Evolutionary conservation across 2,797 vertebrate genomes (phyloP), one percentile per base, ranked within the genome.

Genomic region (Sarcoramphus papa): DNA sequence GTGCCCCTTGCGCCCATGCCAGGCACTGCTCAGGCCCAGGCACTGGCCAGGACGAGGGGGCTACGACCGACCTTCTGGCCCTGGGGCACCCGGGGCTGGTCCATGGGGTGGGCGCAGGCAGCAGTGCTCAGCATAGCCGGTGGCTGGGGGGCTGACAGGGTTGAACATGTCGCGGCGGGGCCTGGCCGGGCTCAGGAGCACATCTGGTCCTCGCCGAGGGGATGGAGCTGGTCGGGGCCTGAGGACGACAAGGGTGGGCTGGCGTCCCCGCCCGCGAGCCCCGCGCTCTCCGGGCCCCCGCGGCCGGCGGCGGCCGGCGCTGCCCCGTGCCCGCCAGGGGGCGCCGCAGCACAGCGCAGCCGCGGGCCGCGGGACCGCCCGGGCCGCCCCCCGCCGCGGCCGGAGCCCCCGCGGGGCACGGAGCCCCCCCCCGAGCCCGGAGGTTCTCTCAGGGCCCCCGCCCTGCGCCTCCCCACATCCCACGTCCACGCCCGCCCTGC

Each of bases 51-150:
- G 30, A 33, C 1, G 2, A 15, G 54, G n/a, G 70, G 50, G 15
- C 31, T 48, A 17, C 2, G 3, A 94, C 93, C 28, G 4, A 94
- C 96, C 96, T 94, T 37, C 88, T 3, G 80, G 83, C 31, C 43
- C 93, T 3, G 74, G 37, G 37, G 98, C 98, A 93, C 98, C 97
- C 2, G 98, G 95, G 5, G 98, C 98, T 6, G 98, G 97, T 50
- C 97, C 98, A 63, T 98, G 98, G 28, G 98, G 98, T 0, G 99
- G 98, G 69, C 98, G 98, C 98, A 99, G 99, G 92, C 99, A 99
- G 91, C 99, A 98, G n/a, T 93, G 98, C 95, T 99, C 99, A 87
- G 98, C 98, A 95, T 98, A 99, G 96, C 97, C 98, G 93, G 98
- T 98, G 60, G 98, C 98, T 30, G 97, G 97, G 60, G 98, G 96